A percentile compares a stretch with the other conserved stretches of the same genome.
Evolutionary conservation across 2,113 vertebrate species (phyloP).

Genomic region (Polypterus senegalus): DNA sequence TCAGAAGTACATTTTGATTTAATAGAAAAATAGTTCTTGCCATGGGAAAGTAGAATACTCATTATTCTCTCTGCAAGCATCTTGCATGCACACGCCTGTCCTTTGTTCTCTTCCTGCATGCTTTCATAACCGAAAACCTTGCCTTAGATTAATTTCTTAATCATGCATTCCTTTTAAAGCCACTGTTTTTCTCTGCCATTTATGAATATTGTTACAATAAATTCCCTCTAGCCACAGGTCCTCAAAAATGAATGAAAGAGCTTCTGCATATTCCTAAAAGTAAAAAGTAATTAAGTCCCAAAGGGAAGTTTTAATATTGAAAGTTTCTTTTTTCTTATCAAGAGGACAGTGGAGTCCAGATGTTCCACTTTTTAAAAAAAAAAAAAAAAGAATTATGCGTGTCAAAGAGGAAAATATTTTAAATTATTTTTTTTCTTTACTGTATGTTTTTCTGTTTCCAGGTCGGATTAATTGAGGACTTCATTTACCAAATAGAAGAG

Average conservation of each 20-base stretch:
- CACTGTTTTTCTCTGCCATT: conserved; percentile 37
- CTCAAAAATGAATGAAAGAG: conserved; percentile 24
- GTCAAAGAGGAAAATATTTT: conserved; percentile 1
- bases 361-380: no score
- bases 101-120: conserved; percentile 25
- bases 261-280: conserved; percentile 14
- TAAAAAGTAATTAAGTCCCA: conserved; percentile 22
- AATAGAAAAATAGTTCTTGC: conserved; percentile 39
- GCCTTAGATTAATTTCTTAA: conserved; percentile 36
- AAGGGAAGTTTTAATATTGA: conserved; percentile 15
- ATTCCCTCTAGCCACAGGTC: conserved; percentile 26
- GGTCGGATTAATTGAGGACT: conserved; percentile 49
- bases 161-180: conserved; percentile 38
- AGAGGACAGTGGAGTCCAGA: not conserved
- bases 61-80: conserved; percentile 38
- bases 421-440: conserved; percentile 1
- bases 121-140: conserved; percentile 32
- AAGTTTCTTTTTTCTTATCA: not conserved
- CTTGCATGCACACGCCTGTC: conserved; percentile 23
- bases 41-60: conserved; percentile 28
- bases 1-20: conserved; percentile 38
- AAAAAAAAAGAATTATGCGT: not conserved
- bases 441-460: conserved; percentile 28
- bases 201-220: conserved; percentile 34
- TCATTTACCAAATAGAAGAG: conserved; percentile 44